Conservation (phyloP, 30 jellyfish, hydroid and myxozoan species). For the Mastigias papua region DNA sequence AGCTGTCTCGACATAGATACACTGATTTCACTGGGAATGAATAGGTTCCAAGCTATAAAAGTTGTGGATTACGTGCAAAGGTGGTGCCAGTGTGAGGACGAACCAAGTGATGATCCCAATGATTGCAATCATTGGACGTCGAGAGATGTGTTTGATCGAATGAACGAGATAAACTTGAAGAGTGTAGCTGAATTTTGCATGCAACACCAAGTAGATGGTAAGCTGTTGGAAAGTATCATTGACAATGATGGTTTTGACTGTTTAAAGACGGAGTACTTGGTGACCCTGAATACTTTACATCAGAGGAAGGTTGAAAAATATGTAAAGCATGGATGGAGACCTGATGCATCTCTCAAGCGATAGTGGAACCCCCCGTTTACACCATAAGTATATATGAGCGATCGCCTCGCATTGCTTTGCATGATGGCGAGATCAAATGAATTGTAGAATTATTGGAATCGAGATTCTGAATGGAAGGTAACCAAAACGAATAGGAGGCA, state of each 20-base stretch:
- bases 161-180: slow-evolving; percentile 45
- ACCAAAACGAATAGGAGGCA: no score
- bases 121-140: slow-evolving; percentile 46
- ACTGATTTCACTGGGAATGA: slow-evolving; percentile 36
- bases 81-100: slow-evolving; percentile 62
- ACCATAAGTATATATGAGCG: no score
- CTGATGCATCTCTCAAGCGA: slow-evolving; percentile 38
- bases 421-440: no score
- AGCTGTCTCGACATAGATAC: slow-evolving; percentile 31
- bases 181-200: slow-evolving; percentile 58
- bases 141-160: slow-evolving; percentile 21
- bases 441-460: no score
- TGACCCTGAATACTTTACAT: slow-evolving; percentile 37
- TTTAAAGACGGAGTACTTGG: slow-evolving; percentile 21
- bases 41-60: slow-evolving; percentile 59
- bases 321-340: slow-evolving; percentile 79
- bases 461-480: no score
- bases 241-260: slow-evolving; percentile 35
- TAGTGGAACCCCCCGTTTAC: not conserved
- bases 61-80: slow-evolving; percentile 49
- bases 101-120: not conserved
- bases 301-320: slow-evolving; percentile 51
- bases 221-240: slow-evolving; percentile 33
- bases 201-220: slow-evolving; percentile 69
- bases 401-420: no score